Conservation (phyloP, 1,140 invertebrate species). For the Drosophila pallidifrons region DNA sequence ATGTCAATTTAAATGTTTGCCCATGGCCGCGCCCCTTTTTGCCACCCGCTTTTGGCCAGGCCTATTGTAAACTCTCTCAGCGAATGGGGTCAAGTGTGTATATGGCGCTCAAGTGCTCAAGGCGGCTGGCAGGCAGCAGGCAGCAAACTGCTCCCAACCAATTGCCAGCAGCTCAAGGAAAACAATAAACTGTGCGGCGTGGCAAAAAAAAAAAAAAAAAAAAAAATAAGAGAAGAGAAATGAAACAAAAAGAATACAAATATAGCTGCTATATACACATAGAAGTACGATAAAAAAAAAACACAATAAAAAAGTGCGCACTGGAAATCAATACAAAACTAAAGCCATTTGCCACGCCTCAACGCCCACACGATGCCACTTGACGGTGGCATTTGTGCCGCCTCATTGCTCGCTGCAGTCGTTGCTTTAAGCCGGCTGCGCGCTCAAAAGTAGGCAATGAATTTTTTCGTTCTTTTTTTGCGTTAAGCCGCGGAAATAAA, state of each 20-base stretch:
- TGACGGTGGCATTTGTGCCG: constrained; percentile 39
- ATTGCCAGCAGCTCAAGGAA: constrained; percentile 59
- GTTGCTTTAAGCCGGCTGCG: not conserved
- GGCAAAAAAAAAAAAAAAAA: constrained; percentile 49
- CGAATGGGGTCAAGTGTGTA: constrained; percentile 76
- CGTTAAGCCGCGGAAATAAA: not conserved
- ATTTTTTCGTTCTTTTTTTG: not conserved
- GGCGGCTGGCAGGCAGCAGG: constrained; percentile 26
- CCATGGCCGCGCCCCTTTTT: constrained; percentile 4
- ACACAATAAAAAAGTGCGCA: constrained; percentile 41
- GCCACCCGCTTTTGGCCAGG: constrained; percentile 5
- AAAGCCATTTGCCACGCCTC: constrained; percentile 53
- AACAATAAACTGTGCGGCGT: constrained; percentile 74
- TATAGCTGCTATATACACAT: constrained; percentile 18
- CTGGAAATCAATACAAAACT: constrained; percentile 69
- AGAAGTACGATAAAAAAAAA: constrained; percentile 19
- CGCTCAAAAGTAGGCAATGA: constrained; percentile 60
- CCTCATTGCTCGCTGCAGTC: constrained; percentile 25
- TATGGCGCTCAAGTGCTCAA: constrained; percentile 71
- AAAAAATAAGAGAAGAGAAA: constrained; percentile 19
- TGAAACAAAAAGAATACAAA: constrained; percentile 24
- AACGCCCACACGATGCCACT: constrained; percentile 36
- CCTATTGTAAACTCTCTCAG: constrained; percentile 66
- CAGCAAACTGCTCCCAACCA: constrained; percentile 33
- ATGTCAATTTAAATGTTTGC: constrained; percentile 57